These are phyloP conservation scores for Spinus olivaceus DNA, from an alignment of 2,797 vertebrate genomes.

Conservation along the genomic window DNA sequence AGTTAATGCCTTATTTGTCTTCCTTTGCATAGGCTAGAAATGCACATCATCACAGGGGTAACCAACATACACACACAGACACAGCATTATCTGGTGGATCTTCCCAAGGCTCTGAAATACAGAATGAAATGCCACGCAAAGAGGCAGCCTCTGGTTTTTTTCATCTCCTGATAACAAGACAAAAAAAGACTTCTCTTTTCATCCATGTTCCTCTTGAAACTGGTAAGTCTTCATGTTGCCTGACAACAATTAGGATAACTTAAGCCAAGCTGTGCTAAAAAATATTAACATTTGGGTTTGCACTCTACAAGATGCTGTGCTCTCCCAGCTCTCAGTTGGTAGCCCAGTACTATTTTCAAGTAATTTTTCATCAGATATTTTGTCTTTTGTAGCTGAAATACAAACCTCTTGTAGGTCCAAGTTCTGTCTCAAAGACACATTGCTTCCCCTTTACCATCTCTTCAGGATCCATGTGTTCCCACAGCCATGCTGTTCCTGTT, in stretches of 20 bases:
- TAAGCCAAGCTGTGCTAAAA: not conserved
- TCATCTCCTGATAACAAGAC: not conserved
- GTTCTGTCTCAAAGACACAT: not conserved
- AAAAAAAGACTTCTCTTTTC: not conserved
- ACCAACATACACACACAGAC: accelerated
- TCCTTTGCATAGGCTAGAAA: not conserved
- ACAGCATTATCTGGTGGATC: not conserved
- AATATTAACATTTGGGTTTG: not conserved
- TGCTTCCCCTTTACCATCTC: not conserved
- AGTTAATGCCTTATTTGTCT: not conserved
- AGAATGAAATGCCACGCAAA: not conserved
- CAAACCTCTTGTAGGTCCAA: not conserved
- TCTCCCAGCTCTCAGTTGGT: not conserved
- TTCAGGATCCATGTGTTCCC: not conserved
- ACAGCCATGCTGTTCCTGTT: not conserved
- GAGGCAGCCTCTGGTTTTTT: not conserved
- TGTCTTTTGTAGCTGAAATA: not conserved
- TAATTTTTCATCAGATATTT: not conserved
- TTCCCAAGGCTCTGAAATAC: not conserved
- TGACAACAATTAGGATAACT: not conserved
- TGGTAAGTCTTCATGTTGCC: not conserved
- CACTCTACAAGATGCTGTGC: not conserved
- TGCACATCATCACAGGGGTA: not conserved
- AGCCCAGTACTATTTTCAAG: not conserved
- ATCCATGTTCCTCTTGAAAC: not conserved